Evolutionary conservation across 2,888 invertebrate genomes (phyloP), one percentile per base, ranked within the genome.

Genomic region (Drosophila eohydei): DNA sequence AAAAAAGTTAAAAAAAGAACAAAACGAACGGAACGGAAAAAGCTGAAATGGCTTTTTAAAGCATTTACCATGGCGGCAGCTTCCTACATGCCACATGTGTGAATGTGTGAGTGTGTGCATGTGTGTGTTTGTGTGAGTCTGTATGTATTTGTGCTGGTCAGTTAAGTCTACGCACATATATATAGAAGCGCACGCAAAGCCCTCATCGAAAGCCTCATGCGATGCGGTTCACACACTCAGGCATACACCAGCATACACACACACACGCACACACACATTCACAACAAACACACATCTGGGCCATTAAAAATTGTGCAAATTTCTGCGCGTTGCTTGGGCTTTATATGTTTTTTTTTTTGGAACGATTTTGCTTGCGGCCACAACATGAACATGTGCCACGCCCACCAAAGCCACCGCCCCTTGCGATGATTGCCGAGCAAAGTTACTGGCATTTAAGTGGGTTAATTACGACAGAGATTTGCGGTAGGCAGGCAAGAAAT

Each of bases 41-140:
- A 67, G 65, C 79, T 76, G 76, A 85, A 84, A 88, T 84, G 88
- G 83, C 88, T 84, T 84, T 84, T 84, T 84, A 84, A 84, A 84
- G 81, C 83, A 72, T 85, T 78, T 60, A 67, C 75, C 57, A 74
- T 71, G 71, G 52, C 48, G 68, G 66, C 74, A 81, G 65, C 74
- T 77, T 68, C 57, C 65, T 46, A 57, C 51, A 43, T 46, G 51
- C 44, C 34, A 43, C 64, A 58, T 58, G 38, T 36, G 26, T 34
- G 16, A 5, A 21, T 57, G 41, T 60, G 51, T 54, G 32, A 59
- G 54, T 62, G 50, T 66, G 61, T 57, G 34, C 54, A 7, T 34
- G 32, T 57, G 34, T 57, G 12, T 34, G 32, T 36, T 14, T 26
- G 28, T 51, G 55, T 66, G 58, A 54, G 34, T 58, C 9, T 36